Conservation (phyloP, 2,113 vertebrate genomes). For the Sigmodon hispidus region DNA sequence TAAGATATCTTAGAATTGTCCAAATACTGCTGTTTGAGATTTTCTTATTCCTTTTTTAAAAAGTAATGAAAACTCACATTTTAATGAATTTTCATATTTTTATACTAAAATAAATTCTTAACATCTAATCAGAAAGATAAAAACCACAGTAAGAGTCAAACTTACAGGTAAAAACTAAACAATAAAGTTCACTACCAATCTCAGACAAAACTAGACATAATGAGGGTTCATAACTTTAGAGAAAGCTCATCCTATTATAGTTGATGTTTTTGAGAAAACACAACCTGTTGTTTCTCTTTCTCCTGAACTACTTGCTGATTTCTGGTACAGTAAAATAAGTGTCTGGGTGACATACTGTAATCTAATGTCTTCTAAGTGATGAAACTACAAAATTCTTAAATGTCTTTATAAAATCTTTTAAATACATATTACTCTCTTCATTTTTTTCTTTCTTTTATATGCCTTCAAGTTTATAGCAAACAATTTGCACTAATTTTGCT, state of each 20-base stretch:
- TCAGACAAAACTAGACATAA: not conserved
- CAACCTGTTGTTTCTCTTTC: not conserved
- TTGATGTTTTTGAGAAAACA: constrained; percentile 15
- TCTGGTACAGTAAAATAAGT: not conserved
- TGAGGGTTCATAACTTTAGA: not conserved
- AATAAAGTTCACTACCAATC: not conserved
- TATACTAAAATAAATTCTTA: not conserved
- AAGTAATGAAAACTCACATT: not conserved
- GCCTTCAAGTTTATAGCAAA: constrained; percentile 5
- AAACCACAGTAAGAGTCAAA: constrained; percentile 23
- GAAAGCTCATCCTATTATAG: not conserved
- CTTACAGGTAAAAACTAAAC: not conserved
- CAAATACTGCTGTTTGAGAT: constrained; percentile 5
- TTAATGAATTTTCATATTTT: constrained; percentile 31
- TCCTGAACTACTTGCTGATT: not conserved
- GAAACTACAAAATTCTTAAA: not conserved
- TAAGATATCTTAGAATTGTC: not conserved
- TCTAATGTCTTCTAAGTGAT: constrained; percentile 32
- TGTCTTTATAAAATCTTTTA: constrained; percentile 42
- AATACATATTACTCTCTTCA: not conserved
- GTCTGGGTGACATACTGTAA: not conserved
- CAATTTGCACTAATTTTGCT: not conserved
- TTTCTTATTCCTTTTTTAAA: not conserved
- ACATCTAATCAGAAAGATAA: constrained; percentile 48
- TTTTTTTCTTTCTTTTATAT: not conserved